A percentile compares a stretch with the other conserved stretches of the same genome.
Evolutionary conservation across 2,797 vertebrate genomes (phyloP).

Genomic region (Pipistrellus nathusii): DNA sequence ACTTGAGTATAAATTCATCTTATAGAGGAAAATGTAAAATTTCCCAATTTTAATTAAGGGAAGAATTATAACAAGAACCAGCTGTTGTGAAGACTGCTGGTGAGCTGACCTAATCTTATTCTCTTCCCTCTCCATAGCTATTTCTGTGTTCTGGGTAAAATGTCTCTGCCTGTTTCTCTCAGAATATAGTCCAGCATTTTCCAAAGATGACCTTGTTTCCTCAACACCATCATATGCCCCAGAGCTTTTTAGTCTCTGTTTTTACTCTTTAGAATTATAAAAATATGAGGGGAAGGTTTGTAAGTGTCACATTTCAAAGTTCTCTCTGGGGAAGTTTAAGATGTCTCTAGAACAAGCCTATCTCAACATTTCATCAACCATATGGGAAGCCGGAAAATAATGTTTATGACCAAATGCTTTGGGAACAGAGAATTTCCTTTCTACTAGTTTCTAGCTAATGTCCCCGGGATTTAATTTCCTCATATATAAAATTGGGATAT

Average conservation of each 20-base stretch:
- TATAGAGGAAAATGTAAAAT: conserved; percentile 49
- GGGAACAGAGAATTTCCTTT: conserved; percentile 53
- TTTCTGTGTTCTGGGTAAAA: conserved; percentile 49
- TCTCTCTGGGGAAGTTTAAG: conserved; percentile 53
- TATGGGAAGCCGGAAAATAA: conserved; percentile 33
- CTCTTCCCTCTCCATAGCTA: neutral
- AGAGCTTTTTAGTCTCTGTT: neutral
- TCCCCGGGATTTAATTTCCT: conserved; percentile 60
- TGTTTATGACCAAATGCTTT: conserved; percentile 60
- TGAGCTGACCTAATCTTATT: conserved; percentile 49
- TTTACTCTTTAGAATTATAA: conserved; percentile 61
- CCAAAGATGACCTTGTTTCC: conserved; percentile 41
- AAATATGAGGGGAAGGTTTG: conserved; percentile 34
- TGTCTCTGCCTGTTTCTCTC: conserved; percentile 51
- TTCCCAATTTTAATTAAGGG: neutral
- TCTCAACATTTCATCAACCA: conserved; percentile 31
- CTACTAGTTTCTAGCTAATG: conserved; percentile 47
- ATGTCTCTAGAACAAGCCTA: conserved; percentile 52
- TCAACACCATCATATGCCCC: neutral
- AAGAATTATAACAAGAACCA: conserved; percentile 77
- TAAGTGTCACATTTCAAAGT: conserved; percentile 49
- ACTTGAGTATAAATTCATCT: conserved; percentile 57
- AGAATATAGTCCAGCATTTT: conserved; percentile 32
- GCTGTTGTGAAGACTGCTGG: conserved; percentile 52
- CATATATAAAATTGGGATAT: conserved; percentile 61